A percentile compares a stretch with the other conserved stretches of the same genome.
Evolutionary conservation across 2,113 vertebrate species (phyloP).

Genomic region (Hydrolagus affinis): DNA sequence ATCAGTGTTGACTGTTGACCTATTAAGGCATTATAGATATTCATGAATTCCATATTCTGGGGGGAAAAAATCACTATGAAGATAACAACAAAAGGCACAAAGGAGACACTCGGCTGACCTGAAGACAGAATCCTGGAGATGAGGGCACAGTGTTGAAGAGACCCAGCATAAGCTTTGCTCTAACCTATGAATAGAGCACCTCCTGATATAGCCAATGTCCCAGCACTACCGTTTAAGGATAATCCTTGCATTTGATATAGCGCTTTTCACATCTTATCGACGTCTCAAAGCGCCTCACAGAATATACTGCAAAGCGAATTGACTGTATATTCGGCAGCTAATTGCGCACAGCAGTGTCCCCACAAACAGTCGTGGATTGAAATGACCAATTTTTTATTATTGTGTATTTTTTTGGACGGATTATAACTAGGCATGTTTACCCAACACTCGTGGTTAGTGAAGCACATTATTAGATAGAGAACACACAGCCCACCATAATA

Average conservation of each 20-base stretch:
- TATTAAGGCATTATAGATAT: not conserved
- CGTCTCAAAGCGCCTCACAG: no score
- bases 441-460: not conserved
- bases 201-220: not conserved
- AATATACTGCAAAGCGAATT: no score
- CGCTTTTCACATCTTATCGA: no score
- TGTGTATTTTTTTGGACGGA: no score
- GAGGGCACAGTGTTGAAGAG: not conserved
- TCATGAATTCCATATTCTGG: not conserved
- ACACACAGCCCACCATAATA: not conserved
- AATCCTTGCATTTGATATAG: no score
- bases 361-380: no score
- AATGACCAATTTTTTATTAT: no score
- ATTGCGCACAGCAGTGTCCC: no score
- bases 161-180: not conserved
- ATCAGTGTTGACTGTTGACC: not conserved
- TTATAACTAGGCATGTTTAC: no score
- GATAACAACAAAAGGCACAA: not conserved
- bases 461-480: not conserved
- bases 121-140: not conserved
- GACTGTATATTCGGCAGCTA: no score
- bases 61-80: not conserved
- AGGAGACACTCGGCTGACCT: not conserved
- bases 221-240: not conserved
- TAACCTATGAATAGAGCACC: not conserved